Evolutionary conservation across 1,140 invertebrate species (phyloP), one percentile per base, ranked within the genome.

Genomic region (Leptoteleia sp.): DNA sequence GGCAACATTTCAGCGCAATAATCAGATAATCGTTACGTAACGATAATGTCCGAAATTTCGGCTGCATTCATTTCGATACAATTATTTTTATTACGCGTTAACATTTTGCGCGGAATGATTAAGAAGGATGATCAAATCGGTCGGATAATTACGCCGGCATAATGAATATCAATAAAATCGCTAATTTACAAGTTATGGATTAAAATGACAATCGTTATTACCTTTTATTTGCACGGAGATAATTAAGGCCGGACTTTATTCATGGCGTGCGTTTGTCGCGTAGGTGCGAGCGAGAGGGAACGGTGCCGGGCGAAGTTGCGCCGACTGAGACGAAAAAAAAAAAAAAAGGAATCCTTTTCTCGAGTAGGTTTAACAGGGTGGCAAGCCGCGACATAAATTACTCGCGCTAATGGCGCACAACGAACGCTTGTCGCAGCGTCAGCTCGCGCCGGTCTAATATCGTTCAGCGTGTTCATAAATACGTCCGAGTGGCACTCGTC

Each of bases 391-490:
- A 70, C 70, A 68, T 84, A 84, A 85, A 84, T 84, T 82, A 82
- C 71, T 75, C 61, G 31, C 31, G 73, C 61, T 81, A 83, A 82
- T 82, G 76, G 81, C 48, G 75, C 79, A 78, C 81, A 81, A 82
- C 77, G 79, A 81, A 85, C 76, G 80, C 80, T 82, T 82, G 82
- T 85, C 78, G 33, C 43, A 31, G 59, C 77, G 79, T 84, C 72
- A 80, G 80, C 85, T 82, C 81, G 62, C 81, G 64, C 79, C 82
- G 62, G 80, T 77, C 83, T 85, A 85, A 86, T 85, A 84, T 83
- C 84, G 77, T 71, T 80, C 65, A 47, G 43, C 50, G 67, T 64
- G 52, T 77, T 83, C 81, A 84, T 84, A 85, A 87, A 86, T 86
- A 84, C 76, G 80, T 84, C 78, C 67, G 59, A 61, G 1, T 12